Conservation (phyloP, 2,113 vertebrate genomes). For the Misgurnus mizolepis region DNA sequence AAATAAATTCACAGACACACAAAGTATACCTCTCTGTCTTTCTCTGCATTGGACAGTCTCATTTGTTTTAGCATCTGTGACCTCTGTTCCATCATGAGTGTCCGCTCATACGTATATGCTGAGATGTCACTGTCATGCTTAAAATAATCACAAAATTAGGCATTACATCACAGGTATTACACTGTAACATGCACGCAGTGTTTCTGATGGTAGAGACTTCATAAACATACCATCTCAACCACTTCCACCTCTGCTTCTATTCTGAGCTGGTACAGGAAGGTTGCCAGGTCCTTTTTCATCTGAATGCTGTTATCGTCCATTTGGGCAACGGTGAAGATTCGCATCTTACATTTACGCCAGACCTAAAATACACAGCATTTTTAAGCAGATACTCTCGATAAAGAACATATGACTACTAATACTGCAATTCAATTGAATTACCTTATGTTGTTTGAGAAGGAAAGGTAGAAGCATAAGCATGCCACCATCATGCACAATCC, state of each 20-base stretch:
- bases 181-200: background rate
- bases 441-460: constrained; percentile 97
- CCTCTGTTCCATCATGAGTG: constrained; percentile 98
- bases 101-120: constrained; percentile 95
- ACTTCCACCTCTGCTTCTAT: constrained; percentile 98
- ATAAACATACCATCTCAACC: constrained; percentile 88
- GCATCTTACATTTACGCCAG: constrained; percentile 96
- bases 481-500: constrained; percentile 98
- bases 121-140: constrained; percentile 97
- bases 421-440: constrained; percentile 50
- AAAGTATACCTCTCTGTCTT: constrained; percentile 84
- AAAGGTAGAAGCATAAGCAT: constrained; percentile 98
- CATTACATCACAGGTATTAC: background rate
- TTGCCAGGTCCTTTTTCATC: constrained; percentile 97
- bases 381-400: too few relatives aligned
- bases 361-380: constrained; percentile 73
- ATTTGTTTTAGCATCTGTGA: constrained; percentile 98
- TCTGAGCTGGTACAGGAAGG: constrained; percentile 93
- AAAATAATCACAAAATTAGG: background rate
- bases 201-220: background rate
- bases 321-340: constrained; percentile 97
- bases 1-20: too few relatives aligned
- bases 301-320: constrained; percentile 99
- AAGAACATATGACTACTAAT: too few relatives aligned
- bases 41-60: constrained; percentile 92